Evolutionary conservation across 2,797 vertebrate genomes (phyloP).

Genomic region (Tachyglossus aculeatus): DNA sequence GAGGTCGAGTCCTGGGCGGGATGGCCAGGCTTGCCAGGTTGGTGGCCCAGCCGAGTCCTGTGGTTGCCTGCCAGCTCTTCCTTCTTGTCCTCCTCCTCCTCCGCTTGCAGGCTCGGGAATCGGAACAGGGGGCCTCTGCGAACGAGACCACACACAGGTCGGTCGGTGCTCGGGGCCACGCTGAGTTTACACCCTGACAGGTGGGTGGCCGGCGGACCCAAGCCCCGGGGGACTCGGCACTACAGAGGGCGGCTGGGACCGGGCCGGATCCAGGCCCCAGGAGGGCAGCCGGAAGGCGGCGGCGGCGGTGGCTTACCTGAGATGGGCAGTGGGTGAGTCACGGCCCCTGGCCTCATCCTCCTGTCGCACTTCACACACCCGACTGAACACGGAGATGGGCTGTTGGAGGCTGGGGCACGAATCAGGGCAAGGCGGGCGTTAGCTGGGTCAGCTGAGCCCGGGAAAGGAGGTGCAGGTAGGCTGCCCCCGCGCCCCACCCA

Average conservation of each 20-base stretch:
- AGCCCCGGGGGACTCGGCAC: too few relatives aligned
- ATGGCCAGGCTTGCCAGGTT: conserved; percentile 61
- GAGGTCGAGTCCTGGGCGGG: conserved; percentile 32
- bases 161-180: too few relatives aligned
- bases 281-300: too few relatives aligned
- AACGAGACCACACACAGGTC: conserved; percentile 55
- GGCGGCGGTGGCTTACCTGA: conserved; percentile 83
- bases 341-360: conserved; percentile 75
- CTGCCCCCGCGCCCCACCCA: too few relatives aligned
- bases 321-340: conserved; percentile 49
- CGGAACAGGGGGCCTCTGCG: conserved; percentile 77
- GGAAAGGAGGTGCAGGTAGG: too few relatives aligned
- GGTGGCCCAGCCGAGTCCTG: conserved; percentile 35
- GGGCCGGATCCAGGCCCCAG: too few relatives aligned
- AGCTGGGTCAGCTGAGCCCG: too few relatives aligned
- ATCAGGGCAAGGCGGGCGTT: too few relatives aligned
- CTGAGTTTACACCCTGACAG: too few relatives aligned
- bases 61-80: conserved; percentile 39
- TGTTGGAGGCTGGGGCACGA: conserved; percentile 70
- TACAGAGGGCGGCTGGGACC: too few relatives aligned
- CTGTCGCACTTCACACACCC: conserved; percentile 82
- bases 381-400: conserved; percentile 85
- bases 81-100: conserved; percentile 53
- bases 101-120: conserved; percentile 70
- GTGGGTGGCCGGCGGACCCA: too few relatives aligned